Percentiles rank a stretch among this genome's conserved stretches.
phyloP scores from a whole-genome alignment of 2,888 invertebrate species.

The Melinaea menophilus region DNA sequence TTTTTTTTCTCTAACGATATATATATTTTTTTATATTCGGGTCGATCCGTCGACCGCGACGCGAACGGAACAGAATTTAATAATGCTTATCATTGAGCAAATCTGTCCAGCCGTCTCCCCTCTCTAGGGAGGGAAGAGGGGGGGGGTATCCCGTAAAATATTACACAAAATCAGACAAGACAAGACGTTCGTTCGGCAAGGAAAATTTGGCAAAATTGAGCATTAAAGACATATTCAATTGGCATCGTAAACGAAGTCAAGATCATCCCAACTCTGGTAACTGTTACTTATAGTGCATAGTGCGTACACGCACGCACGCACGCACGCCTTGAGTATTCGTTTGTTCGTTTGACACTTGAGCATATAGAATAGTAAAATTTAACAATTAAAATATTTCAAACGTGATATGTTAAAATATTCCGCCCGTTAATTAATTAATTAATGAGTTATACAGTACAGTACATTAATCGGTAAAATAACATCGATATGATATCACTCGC shows the following conservation, averaged over 20 bases:
- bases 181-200: slow-evolving; percentile 72
- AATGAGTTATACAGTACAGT: slow-evolving; percentile 33
- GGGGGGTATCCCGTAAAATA: slow-evolving; percentile 31
- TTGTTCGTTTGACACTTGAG: slow-evolving; percentile 11
- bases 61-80: slow-evolving; percentile 50
- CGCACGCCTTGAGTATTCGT: slow-evolving; percentile 20
- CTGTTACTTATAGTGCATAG: slow-evolving; percentile 50
- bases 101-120: slow-evolving; percentile 34
- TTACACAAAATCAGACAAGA: slow-evolving; percentile 56
- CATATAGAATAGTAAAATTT: neutral
- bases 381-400: slow-evolving; percentile 1
- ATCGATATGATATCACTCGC: slow-evolving; percentile 69
- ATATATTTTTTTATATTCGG: slow-evolving; percentile 50
- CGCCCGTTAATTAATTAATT: slow-evolving; percentile 29
- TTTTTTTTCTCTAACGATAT: slow-evolving; percentile 54
- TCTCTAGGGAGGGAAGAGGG: slow-evolving; percentile 43
- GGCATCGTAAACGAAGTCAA: slow-evolving; percentile 57
- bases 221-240: slow-evolving; percentile 69
- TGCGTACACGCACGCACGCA: slow-evolving; percentile 13
- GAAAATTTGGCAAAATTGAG: slow-evolving; percentile 78
- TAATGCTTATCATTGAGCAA: slow-evolving; percentile 69
- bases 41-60: slow-evolving; percentile 49
- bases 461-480: slow-evolving; percentile 44
- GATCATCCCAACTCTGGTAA: slow-evolving; percentile 73
- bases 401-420: slow-evolving; percentile 15